phyloP scores from a whole-genome alignment of 2,888 invertebrate species.

The Silvanus unidentatus region DNA sequence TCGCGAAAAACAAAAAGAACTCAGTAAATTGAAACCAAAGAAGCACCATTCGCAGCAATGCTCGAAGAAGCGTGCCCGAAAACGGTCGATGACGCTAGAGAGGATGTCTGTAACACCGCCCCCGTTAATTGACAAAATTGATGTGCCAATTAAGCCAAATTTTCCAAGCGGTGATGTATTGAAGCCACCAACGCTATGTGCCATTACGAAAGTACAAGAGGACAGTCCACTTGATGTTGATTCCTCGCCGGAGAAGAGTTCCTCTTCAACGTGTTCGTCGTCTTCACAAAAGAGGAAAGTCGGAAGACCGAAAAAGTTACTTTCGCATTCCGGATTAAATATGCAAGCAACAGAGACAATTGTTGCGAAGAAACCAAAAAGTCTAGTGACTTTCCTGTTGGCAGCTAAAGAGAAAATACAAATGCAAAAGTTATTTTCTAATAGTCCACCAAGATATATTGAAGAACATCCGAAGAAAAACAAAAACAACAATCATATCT shows the following conservation, averaged over 20 bases:
- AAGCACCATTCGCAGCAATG: constrained; percentile 34
- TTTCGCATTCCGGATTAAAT: constrained; percentile 50
- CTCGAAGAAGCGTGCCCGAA: constrained; percentile 48
- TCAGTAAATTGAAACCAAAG: constrained; percentile 64
- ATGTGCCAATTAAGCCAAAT: constrained; percentile 28
- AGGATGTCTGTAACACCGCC: constrained; percentile 35
- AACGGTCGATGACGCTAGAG: constrained; percentile 42
- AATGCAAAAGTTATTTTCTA: constrained; percentile 47
- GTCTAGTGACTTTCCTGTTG: constrained; percentile 60
- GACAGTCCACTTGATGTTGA: constrained; percentile 18
- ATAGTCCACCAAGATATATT: constrained; percentile 50
- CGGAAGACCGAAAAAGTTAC: constrained; percentile 69
- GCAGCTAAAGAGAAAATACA: constrained; percentile 60
- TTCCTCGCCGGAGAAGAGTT: constrained; percentile 22
- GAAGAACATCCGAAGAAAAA: constrained; percentile 36
- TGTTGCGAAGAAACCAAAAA: constrained; percentile 73
- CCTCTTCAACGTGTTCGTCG: constrained; percentile 15
- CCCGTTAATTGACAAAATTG: constrained; percentile 39
- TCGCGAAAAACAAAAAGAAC: constrained; percentile 75
- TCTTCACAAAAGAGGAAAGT: constrained; percentile 76
- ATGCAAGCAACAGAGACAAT: constrained; percentile 70
- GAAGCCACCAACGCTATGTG: constrained; percentile 44
- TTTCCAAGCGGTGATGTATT: constrained; percentile 33
- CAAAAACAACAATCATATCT: constrained; percentile 32
- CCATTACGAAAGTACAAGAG: constrained; percentile 26